These are phyloP conservation scores for Nothocercus nigrocapillus DNA, from an alignment of 2,113 vertebrate species.

Conservation along the genomic window DNA sequence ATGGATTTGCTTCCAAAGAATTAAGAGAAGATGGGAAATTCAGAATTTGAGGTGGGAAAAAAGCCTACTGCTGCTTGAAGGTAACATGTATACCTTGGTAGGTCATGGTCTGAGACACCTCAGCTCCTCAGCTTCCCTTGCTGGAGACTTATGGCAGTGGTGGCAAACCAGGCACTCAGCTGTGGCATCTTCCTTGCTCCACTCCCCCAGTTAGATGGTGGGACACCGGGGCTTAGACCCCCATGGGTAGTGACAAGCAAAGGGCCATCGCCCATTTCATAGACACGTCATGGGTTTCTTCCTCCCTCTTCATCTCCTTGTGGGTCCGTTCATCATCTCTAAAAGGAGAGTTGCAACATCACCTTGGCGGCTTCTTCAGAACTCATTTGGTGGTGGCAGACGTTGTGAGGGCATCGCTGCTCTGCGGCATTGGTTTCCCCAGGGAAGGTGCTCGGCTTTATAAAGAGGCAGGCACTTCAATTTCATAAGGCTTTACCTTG, in stretches of 20 bases:
- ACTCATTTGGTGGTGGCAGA: background rate
- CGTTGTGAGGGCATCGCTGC: background rate
- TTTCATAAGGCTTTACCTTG: background rate
- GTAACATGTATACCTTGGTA: fast-evolving
- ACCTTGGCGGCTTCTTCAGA: background rate
- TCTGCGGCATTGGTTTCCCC: constrained; percentile 25
- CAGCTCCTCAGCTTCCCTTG: background rate
- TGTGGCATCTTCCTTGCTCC: background rate
- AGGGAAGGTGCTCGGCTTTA: background rate
- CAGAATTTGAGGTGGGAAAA: background rate
- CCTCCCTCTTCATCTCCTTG: fast-evolving
- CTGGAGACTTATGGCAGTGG: background rate
- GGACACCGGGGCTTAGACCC: background rate
- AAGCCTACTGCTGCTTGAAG: background rate
- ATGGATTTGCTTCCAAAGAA: background rate
- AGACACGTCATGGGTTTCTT: background rate
- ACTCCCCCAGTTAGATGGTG: background rate
- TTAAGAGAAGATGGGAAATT: background rate
- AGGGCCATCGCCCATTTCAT: background rate
- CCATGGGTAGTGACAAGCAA: background rate
- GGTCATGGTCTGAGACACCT: background rate
- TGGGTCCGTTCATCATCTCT: background rate
- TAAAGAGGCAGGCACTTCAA: background rate
- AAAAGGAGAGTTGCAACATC: background rate
- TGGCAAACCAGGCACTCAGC: background rate